Conservation (phyloP, 2,888 invertebrate genomes). For the Trichacis sp. region DNA sequence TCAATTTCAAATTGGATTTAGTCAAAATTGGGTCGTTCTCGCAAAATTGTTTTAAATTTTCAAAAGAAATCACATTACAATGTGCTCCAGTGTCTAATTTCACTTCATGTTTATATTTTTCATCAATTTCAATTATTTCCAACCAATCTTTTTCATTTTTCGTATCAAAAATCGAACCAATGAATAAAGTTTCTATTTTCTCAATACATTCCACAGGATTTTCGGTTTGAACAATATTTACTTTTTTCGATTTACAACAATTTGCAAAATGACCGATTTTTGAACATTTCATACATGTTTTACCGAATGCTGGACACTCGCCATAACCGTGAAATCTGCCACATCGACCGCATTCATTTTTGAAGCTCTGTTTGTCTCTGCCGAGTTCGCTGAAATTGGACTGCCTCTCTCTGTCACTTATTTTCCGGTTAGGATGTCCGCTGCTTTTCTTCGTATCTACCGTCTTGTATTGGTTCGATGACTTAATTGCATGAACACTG, state of each 20-base stretch:
- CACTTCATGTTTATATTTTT: too few species aligned
- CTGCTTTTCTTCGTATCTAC: too few species aligned
- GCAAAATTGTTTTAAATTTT: slow-evolving; percentile 11
- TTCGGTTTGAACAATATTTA: neutral
- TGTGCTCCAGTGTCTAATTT: slow-evolving; percentile 29
- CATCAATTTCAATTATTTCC: slow-evolving; percentile 7
- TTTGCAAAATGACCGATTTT: slow-evolving; percentile 33
- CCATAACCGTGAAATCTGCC: slow-evolving; percentile 5
- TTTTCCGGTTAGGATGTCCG: too few species aligned
- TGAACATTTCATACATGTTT: slow-evolving; percentile 29
- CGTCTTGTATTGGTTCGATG: neutral
- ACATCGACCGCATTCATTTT: slow-evolving; percentile 12
- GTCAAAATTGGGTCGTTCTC: slow-evolving; percentile 1
- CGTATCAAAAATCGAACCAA: too few species aligned
- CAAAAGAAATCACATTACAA: slow-evolving; percentile 22
- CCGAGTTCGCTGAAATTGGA: too few species aligned
- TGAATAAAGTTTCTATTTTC: too few species aligned
- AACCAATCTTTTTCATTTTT: slow-evolving; percentile 1
- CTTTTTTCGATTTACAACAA: slow-evolving; percentile 14
- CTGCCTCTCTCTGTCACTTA: too few species aligned
- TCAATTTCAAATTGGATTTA: slow-evolving; percentile 18
- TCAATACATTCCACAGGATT: too few species aligned
- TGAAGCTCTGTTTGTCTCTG: too few species aligned
- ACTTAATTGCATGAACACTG: slow-evolving; percentile 5
- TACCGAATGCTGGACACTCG: slow-evolving; percentile 36